Base-by-base conservation (phyloP, 2,113 vertebrate species). In the Catharus bicknelli region DNA sequence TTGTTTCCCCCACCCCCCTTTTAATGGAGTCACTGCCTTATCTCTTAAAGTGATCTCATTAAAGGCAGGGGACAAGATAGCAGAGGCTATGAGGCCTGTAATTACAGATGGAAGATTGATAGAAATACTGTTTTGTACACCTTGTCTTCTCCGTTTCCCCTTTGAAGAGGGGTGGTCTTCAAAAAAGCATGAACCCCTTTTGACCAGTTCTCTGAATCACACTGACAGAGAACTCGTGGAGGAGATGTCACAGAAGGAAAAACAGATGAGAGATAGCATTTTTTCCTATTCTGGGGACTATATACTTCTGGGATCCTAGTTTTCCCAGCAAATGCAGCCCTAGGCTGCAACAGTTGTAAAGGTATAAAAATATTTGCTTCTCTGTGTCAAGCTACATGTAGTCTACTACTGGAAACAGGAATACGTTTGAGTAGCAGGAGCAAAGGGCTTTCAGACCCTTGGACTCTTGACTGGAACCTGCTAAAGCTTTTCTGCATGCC, bases 41-140 rank as follows among this genome's bases (percentile, higher is more conserved):
- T 89, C 61, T 89, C 64, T 85, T 83, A 63, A 95, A 93, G 78
- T 16, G 40, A 89, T 95, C 93, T 95, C 62, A 81, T 85, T 93
- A 92, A 95, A 96, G 83, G 40, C 86, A 95, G 40, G 58, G 93
- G 69, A 83, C n/a, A 91, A 96, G 72, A 89, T 68, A 94, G 88
- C 68, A 95, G 87, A 82, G 69, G 53, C 69, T 95, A 87, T 76
- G 73, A 96, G 89, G 87, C 82, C 90, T 83, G 74, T 84, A 94
- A 94, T 94, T 82, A 86, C 54, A 73, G 48, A 47, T 11, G 15
- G 76, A 43, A 73, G 62, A 40, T 83, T 3, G 2, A 94, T 3
- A 75, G 63, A 92, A 97, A 94, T 88, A 58, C 15, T 29, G 12
- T 95, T 90, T 89, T 12, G 63, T 57, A 29, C 26, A 86, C 36